These are phyloP conservation scores for Hirtodrosophila cameraria DNA, from an alignment of 2,888 invertebrate genomes.

Conservation along the genomic window DNA sequence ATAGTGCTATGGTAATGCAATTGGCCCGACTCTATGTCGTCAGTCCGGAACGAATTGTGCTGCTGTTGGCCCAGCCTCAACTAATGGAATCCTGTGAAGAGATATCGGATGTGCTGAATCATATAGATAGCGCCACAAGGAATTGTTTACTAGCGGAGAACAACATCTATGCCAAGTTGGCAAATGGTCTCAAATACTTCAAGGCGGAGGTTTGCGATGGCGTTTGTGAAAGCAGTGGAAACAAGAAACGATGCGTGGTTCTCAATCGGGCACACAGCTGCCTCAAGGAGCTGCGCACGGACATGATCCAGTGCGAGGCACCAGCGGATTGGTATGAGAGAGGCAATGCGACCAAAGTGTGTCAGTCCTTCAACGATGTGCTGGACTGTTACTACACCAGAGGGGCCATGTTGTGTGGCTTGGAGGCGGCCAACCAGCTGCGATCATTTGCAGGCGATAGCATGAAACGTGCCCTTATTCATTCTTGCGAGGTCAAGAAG, in stretches of 20 bases:
- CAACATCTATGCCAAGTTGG: conserved; percentile 85
- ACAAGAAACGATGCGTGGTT: conserved; percentile 61
- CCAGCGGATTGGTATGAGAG: conserved; percentile 86
- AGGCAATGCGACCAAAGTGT: conserved; percentile 82
- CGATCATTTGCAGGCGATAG: conserved; percentile 73
- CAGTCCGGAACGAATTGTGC: conserved; percentile 85
- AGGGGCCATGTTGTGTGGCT: conserved; percentile 85
- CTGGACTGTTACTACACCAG: conserved; percentile 85
- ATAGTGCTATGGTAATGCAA: conserved; percentile 84
- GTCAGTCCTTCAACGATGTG: conserved; percentile 85
- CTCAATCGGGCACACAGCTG: conserved; percentile 82
- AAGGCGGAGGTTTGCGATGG: conserved; percentile 83
- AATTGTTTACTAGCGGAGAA: conserved; percentile 83
- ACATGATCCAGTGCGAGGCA: conserved; percentile 85
- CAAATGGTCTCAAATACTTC: conserved; percentile 84
- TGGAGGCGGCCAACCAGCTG: conserved; percentile 83
- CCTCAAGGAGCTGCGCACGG: conserved; percentile 84
- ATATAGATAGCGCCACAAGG: conserved; percentile 82
- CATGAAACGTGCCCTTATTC: conserved; percentile 57
- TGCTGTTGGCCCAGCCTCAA: conserved; percentile 83
- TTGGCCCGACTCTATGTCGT: conserved; percentile 85
- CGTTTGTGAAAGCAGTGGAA: conserved; percentile 33
- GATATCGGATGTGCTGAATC: conserved; percentile 77
- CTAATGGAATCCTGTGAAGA: conserved; percentile 75
- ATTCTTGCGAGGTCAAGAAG: conserved; percentile 65